Conservation (phyloP, 2,888 invertebrate genomes). For the Ferrisia virgata region DNA sequence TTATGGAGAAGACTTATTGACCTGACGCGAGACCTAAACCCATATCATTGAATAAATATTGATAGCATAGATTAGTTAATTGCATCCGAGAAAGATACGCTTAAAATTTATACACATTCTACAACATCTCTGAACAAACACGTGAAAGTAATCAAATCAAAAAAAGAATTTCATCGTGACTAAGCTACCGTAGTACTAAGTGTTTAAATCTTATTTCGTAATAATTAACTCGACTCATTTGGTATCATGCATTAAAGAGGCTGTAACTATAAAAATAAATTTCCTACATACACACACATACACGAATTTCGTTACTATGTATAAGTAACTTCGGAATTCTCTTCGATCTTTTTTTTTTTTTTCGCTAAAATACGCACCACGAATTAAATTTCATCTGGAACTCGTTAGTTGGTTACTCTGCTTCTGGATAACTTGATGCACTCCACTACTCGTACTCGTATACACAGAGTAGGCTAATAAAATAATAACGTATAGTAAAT, state of each 20-base stretch:
- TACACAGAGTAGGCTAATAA: background rate
- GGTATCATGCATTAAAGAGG: background rate
- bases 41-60: background rate
- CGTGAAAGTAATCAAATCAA: background rate
- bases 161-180: background rate
- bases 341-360: background rate
- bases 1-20: background rate
- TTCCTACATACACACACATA: background rate
- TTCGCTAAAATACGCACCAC: background rate
- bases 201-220: no score
- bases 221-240: background rate
- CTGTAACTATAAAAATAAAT: background rate
- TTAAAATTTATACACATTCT: background rate
- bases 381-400: background rate
- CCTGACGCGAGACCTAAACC: background rate
- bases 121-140: background rate
- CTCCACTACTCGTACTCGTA: background rate
- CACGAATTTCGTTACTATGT: background rate
- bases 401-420: background rate
- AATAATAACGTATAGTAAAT: background rate
- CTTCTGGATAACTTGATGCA: background rate
- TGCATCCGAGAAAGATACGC: background rate
- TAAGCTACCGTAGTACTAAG: no score
- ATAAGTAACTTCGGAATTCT: background rate
- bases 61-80: background rate